Percentiles rank a stretch among this genome's conserved stretches.
phyloP scores from a whole-genome alignment of 2,888 invertebrate species.

The Oxystoma pomonae region DNA sequence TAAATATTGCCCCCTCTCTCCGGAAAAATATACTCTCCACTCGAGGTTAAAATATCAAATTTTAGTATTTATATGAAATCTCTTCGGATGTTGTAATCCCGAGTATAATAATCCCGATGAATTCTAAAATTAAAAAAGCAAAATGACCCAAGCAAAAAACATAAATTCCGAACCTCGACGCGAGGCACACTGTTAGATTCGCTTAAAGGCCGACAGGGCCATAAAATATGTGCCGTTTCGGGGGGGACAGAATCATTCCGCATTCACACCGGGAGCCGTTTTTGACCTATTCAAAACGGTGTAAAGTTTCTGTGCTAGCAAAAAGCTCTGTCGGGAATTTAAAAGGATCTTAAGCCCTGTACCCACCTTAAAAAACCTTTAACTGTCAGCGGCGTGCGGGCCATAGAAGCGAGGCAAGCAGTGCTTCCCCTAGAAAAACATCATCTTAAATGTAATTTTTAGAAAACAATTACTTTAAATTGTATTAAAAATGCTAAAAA shows the following conservation, averaged over 20 bases:
- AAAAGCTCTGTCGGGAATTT: neutral
- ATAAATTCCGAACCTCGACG: neutral
- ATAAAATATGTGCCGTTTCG: neutral
- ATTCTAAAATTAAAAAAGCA: too few relatives aligned
- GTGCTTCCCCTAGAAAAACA: too few relatives aligned
- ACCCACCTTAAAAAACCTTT: neutral
- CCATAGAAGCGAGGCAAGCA: too few relatives aligned
- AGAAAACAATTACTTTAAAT: too few relatives aligned
- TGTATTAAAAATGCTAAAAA: too few relatives aligned
- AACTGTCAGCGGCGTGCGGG: too few relatives aligned
- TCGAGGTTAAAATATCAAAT: too few relatives aligned
- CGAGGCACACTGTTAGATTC: neutral
- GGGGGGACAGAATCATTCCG: neutral
- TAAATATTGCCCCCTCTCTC: too few relatives aligned
- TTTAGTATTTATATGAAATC: too few relatives aligned
- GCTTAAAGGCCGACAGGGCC: neutral
- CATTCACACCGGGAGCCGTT: neutral
- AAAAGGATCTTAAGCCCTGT: neutral
- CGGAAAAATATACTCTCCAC: too few relatives aligned
- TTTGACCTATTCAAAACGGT: neutral
- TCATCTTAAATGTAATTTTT: too few relatives aligned
- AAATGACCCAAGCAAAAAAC: neutral
- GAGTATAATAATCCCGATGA: too few relatives aligned
- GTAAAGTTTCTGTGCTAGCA: neutral
- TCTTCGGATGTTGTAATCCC: neutral